phyloP scores from a whole-genome alignment of 2,113 vertebrate species.

The Labeo rohita region DNA sequence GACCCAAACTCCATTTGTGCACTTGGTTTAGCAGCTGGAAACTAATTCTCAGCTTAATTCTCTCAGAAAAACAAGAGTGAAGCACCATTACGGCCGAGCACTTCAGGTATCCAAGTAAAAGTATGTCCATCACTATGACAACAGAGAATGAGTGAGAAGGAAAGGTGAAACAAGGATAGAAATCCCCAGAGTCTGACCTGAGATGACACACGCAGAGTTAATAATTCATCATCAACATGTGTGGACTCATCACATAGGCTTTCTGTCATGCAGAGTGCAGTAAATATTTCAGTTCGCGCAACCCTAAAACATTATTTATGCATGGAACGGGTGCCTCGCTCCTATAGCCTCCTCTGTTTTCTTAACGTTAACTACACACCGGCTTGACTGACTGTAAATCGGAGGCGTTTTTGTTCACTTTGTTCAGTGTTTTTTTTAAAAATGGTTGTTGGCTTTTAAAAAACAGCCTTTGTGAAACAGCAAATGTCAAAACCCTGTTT shows the following conservation, averaged over 20 bases:
- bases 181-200: conserved; percentile 13
- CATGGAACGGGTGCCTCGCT: neutral
- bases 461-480: neutral
- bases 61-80: neutral
- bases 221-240: conserved; percentile 37
- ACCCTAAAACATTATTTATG: conserved; percentile 23
- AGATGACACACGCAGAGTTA: neutral
- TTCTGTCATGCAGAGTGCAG: conserved; percentile 2
- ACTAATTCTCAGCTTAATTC: neutral
- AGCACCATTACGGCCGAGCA: neutral
- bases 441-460: neutral
- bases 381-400: neutral
- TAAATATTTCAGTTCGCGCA: conserved; percentile 27
- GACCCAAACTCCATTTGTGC: neutral
- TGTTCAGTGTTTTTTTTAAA: neutral
- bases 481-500: neutral
- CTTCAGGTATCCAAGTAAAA: neutral
- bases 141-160: neutral
- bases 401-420: neutral
- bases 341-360: neutral
- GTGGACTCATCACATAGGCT: conserved; percentile 10
- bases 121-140: conserved; percentile 22
- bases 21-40: neutral
- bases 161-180: conserved; percentile 24
- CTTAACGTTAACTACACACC: neutral